Evolutionary conservation across 2,888 invertebrate genomes (phyloP), one percentile per base, ranked within the genome.

Genomic region (Aquatica leii): DNA sequence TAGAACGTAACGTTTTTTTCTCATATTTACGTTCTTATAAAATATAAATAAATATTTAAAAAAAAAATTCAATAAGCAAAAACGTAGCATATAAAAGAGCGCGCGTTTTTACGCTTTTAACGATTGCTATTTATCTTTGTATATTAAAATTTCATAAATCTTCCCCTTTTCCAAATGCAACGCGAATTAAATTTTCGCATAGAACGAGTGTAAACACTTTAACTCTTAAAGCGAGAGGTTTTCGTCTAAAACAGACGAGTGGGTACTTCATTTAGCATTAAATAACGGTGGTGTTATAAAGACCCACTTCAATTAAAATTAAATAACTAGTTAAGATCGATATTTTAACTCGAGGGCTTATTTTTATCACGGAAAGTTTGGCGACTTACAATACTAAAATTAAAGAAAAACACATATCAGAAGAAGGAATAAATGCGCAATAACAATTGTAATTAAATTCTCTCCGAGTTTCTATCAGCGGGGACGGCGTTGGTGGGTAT

Each of bases 41-140:
- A 60, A 34, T 60, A 54, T 54, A 24, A 60, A 37, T 59, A 59
- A 54, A 60, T 60, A 54, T 54, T 24, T 18, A 9, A 21, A 31
- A 52, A 52, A 18, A 34, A 15, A 18, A 8, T 43, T 17, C 40
- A 40, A 40, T 40, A 40, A 5, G 11, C 40, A 11, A 14, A 40
- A 40, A 40, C 14, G 43, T 43, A 43, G 17, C 17, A 43, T 15
- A 24, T 6, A 24, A 24, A 24, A 24, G 24, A 24, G 24, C 24
- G 24, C 6, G 24, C 24, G 24, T 24, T 24, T 24, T 24, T 4
- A 2, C 4, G 4, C 6, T 24, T 6, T 6, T 6, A 4, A 24
- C 24, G 24, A 24, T 24, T 24, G 24, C 24, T 24, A 24, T 24
- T 24, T 24, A 24, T 24, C 24, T 24, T 24, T 24, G 24, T 24